Base-by-base conservation (phyloP, 2,113 vertebrate genomes). In the Felis catus region DNA sequence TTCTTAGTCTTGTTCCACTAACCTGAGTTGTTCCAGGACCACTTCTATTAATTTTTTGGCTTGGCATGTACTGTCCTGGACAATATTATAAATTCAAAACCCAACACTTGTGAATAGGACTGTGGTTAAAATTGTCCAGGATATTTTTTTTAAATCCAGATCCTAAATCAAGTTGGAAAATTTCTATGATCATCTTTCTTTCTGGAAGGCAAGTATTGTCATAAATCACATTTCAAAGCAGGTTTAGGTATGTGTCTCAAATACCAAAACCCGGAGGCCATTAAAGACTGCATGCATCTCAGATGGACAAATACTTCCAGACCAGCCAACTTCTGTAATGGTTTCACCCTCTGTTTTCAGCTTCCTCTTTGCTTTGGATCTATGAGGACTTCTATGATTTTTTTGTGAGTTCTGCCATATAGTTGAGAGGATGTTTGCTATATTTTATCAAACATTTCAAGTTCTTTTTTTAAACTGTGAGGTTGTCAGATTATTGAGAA, bases 71-170 rank as follows among this genome's bases (percentile, higher is more conserved):
- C 16, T 90, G 48, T 29, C 23, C 29, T 39, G 11, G 14, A 61
- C 55, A 95, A 66, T 19, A 53, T 58, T 76, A 16, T 66, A 80
- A 89, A 86, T 78, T 78, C 73, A 95, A 96, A 89, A 82, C 16
- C 5, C 41, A 82, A 23, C 7, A 8, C 19, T 41, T 41, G n/a
- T 71, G 19, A 91, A 39, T 25, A 81, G 29, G 29, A 76, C 16
- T 87, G 58, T 65, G 19, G 8, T 82, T 81, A 70, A 82, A 83
- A 80, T 86, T 92, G 25, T 73, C 23, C 18, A 78, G 12, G 27
- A 89, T 3, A 21, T 63, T 78, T 63, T 63, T 92, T 71, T 8
- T 5, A 25, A 84, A 91, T 65, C 18, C 7, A 66, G 33, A 85
- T 51, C n/a, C 68, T 2, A 66, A 36, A 45, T 51, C 25, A 51